Evolutionary conservation across 2,113 vertebrate species (phyloP).

Genomic region (Strigops habroptila): DNA sequence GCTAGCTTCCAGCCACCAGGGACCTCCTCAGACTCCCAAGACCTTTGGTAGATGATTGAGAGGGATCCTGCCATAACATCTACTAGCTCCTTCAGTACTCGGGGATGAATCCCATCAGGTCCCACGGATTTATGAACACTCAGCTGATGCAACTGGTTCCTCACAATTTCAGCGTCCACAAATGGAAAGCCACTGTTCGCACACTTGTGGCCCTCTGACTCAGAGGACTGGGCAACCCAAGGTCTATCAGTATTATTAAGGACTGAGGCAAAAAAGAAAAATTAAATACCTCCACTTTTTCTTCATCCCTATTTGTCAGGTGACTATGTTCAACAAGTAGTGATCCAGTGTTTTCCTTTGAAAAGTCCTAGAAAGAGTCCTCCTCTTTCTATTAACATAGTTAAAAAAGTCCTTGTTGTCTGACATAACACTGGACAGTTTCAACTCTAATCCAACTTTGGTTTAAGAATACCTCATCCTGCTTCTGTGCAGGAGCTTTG

Average conservation of each 20-base stretch:
- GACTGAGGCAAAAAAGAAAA: background rate
- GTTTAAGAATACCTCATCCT: background rate
- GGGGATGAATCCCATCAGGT: background rate
- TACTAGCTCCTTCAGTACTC: background rate
- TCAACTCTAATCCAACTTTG: background rate
- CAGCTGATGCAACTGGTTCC: background rate
- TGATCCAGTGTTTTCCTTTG: background rate
- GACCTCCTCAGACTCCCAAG: background rate
- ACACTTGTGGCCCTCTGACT: background rate
- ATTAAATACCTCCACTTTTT: background rate
- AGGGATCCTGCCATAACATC: background rate
- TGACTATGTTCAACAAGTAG: background rate
- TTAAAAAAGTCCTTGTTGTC: rapidly evolving
- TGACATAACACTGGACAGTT: background rate
- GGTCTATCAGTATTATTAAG: background rate
- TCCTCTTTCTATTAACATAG: background rate
- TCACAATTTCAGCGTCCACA: background rate
- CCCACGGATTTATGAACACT: background rate
- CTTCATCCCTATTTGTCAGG: background rate
- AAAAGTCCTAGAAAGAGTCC: background rate
- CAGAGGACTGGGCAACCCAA: background rate
- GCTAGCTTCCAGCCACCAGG: background rate
- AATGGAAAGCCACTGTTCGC: background rate
- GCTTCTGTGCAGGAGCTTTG: background rate
- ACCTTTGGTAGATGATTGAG: background rate